phyloP scores from a whole-genome alignment of 2,113 vertebrate genomes.

The Saguinus midas region DNA sequence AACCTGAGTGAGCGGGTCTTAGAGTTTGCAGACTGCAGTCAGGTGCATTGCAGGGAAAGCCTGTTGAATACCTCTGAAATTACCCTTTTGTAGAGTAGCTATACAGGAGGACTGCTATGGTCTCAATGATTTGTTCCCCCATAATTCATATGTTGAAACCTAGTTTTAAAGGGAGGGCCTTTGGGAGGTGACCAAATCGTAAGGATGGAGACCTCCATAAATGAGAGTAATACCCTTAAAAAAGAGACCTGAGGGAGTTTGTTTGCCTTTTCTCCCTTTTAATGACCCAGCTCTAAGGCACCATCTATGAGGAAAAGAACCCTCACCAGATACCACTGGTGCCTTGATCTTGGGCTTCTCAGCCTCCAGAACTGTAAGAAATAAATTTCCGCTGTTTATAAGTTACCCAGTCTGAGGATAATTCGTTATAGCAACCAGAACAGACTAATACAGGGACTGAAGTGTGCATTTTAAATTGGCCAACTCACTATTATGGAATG shows the following conservation, averaged over 20 bases:
- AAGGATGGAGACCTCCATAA: not conserved
- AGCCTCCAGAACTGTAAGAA: not conserved
- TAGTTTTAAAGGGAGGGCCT: not conserved
- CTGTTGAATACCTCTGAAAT: not conserved
- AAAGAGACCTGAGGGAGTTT: not conserved
- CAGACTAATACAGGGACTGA: not conserved
- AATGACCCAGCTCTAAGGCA: not conserved
- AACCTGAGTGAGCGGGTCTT: not conserved
- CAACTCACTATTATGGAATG: slow-evolving; percentile 40
- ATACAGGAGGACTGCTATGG: not conserved
- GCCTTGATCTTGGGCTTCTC: not conserved
- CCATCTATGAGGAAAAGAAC: not conserved
- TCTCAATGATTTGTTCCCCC: not conserved
- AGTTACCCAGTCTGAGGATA: not conserved
- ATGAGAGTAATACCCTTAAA: not conserved
- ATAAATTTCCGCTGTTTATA: not conserved
- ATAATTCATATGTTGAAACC: not conserved
- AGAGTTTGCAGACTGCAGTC: not conserved
- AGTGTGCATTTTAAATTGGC: not conserved
- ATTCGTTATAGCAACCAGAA: not conserved
- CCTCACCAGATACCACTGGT: not conserved
- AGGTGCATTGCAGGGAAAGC: not conserved
- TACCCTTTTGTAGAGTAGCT: not conserved
- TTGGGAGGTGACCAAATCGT: not conserved
- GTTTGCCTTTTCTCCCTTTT: not conserved